These are phyloP conservation scores for Odontomyia ornata DNA, from an alignment of 2,888 invertebrate genomes.

Conservation along the genomic window DNA sequence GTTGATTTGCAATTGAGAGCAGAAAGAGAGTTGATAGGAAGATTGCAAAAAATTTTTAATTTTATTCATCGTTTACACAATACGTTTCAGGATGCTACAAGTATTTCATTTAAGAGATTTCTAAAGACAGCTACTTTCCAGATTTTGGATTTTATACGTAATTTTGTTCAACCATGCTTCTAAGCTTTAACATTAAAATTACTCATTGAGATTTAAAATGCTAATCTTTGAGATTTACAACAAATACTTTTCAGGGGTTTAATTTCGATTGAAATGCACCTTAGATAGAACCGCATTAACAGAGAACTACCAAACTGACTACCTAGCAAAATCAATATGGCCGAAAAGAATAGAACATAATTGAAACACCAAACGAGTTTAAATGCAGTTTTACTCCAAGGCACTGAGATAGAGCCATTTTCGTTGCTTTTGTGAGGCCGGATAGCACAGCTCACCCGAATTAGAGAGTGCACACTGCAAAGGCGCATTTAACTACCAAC, in stretches of 20 bases:
- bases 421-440: background rate
- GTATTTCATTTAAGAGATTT: background rate
- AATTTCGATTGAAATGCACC: background rate
- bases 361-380: slow-evolving; percentile 2
- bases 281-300: slow-evolving; percentile 23
- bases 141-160: background rate
- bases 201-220: background rate
- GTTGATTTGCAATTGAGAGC: background rate
- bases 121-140: background rate
- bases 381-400: slow-evolving; percentile 29
- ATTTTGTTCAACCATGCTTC: background rate
- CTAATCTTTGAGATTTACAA: background rate
- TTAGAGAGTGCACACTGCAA: background rate
- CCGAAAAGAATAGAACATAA: background rate
- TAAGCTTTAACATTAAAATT: slow-evolving; percentile 3
- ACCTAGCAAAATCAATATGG: background rate
- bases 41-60: slow-evolving; percentile 36
- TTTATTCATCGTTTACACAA: background rate
- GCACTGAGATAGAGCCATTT: slow-evolving; percentile 34
- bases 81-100: slow-evolving; percentile 22
- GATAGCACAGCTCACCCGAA: too few species aligned
- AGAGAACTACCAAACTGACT: background rate
- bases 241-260: background rate
- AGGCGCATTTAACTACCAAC: too few species aligned
- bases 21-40: slow-evolving; percentile 19